Conservation (phyloP, 1,140 invertebrate species). For the Penaeus chinensis region DNA sequence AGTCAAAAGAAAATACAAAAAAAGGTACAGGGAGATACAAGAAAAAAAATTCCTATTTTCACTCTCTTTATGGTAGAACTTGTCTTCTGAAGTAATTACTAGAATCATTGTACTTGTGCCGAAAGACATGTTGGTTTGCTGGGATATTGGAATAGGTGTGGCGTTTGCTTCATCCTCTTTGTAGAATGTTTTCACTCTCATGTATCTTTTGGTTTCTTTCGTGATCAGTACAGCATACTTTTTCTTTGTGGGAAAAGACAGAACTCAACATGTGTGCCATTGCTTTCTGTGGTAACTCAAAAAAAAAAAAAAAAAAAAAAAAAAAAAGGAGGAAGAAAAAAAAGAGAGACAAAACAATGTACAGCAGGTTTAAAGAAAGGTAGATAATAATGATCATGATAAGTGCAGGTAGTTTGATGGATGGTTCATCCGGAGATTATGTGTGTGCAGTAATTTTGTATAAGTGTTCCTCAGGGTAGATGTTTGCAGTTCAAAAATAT, state of each 20-base stretch:
- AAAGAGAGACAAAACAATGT: background rate
- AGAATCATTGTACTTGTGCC: constrained; percentile 16
- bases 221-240: constrained; percentile 31
- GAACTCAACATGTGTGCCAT: constrained; percentile 31
- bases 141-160: constrained; percentile 60
- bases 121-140: constrained; percentile 57
- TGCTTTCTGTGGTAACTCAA: constrained; percentile 12
- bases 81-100: no score
- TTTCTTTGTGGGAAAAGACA: background rate
- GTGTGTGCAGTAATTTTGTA: no score
- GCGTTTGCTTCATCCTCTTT: constrained; percentile 53
- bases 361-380: no score
- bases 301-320: background rate
- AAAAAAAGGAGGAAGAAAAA: background rate
- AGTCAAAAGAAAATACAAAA: no score
- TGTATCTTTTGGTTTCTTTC: constrained; percentile 35
- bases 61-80: no score
- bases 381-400: no score
- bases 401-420: no score
- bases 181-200: constrained; percentile 46
- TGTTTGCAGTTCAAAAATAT: no score
- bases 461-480: no score
- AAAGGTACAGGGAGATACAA: no score
- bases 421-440: no score
- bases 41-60: no score